These are phyloP conservation scores for Cosmia trapezina DNA, from an alignment of 2,888 invertebrate species.

Conservation along the genomic window DNA sequence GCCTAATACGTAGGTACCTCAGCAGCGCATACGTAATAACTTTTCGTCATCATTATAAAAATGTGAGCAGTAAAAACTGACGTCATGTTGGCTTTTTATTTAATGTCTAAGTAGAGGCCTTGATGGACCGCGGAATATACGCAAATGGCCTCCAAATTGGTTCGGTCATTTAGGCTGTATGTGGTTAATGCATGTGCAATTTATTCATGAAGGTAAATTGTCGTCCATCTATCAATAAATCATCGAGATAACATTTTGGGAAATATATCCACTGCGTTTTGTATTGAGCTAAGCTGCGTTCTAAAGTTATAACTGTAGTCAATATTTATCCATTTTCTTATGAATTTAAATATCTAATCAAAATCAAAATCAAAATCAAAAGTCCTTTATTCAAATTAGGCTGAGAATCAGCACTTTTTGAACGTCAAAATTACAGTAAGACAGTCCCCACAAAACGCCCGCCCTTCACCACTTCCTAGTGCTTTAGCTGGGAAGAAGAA, in stretches of 20 bases:
- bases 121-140: conserved; percentile 29
- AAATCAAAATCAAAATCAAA: too few relatives aligned
- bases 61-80: conserved; percentile 41
- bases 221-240: conserved; percentile 19
- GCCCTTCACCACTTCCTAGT: too few relatives aligned
- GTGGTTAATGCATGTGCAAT: conserved; percentile 35
- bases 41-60: conserved; percentile 52
- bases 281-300: neutral
- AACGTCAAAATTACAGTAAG: too few relatives aligned
- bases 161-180: conserved; percentile 41
- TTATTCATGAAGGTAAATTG: conserved; percentile 47
- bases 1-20: conserved; percentile 25
- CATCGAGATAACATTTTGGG: conserved; percentile 39
- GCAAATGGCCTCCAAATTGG: conserved; percentile 45
- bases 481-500: too few relatives aligned
- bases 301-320: too few relatives aligned
- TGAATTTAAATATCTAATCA: neutral
- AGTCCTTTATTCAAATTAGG: too few relatives aligned
- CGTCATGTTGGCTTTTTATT: conserved; percentile 42
- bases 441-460: too few relatives aligned
- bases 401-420: too few relatives aligned
- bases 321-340: neutral
- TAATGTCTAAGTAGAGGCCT: conserved; percentile 45
- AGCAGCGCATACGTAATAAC: conserved; percentile 33
- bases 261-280: neutral